phyloP scores from a whole-genome alignment of 2,797 vertebrate species.

The Mus spretus region DNA sequence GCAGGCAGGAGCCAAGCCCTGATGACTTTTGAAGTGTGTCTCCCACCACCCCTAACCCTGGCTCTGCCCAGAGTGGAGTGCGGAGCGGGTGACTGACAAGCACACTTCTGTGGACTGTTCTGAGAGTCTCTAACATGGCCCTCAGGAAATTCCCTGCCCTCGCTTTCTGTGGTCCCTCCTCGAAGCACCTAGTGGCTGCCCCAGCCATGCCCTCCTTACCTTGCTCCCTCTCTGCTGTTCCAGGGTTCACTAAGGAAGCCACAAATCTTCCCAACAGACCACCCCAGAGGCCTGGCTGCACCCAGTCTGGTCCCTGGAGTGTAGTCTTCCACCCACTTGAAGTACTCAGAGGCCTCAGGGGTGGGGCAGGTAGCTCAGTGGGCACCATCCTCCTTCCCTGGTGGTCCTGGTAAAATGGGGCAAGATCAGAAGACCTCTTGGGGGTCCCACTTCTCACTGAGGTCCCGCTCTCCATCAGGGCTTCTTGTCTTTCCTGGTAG shows the following conservation, averaged over 20 bases:
- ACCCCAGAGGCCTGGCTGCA: conserved; percentile 52
- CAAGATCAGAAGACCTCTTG: background rate
- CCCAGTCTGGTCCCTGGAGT: conserved; percentile 2
- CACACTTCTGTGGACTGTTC: background rate
- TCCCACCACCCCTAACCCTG: background rate
- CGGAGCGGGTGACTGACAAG: background rate
- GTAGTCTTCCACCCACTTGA: conserved; percentile 35
- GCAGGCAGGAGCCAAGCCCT: background rate
- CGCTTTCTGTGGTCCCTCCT: conserved; percentile 46
- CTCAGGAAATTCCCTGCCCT: background rate
- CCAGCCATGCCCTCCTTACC: background rate
- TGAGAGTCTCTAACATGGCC: background rate
- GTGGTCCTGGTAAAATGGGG: conserved; percentile 27
- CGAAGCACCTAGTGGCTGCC: conserved; percentile 53
- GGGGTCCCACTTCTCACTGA: background rate
- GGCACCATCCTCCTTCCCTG: background rate
- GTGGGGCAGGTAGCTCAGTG: background rate
- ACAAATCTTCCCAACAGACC: conserved; percentile 56
- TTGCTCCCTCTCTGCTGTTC: conserved; percentile 40
- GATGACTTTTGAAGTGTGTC: background rate
- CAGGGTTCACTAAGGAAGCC: conserved; percentile 47
- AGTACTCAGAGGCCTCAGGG: background rate
- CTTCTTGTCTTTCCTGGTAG: background rate
- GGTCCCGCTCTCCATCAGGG: background rate
- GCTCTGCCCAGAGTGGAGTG: background rate